A percentile compares a stretch with the other conserved stretches of the same genome.
phyloP scores from a whole-genome alignment of 2,797 vertebrate species.

The Danio aesculapii region DNA sequence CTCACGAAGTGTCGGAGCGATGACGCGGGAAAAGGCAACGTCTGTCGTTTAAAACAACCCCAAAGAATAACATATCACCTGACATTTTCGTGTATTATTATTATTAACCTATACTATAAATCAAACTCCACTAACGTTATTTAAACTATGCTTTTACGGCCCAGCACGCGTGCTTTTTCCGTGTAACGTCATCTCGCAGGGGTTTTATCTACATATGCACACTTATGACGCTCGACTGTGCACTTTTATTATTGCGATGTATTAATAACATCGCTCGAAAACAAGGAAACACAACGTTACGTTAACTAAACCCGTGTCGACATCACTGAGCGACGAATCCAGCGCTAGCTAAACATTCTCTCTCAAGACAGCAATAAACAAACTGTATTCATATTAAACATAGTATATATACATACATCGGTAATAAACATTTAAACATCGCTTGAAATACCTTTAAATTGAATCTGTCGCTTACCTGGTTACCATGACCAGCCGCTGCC shows the following conservation, averaged over 20 bases:
- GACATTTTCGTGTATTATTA: neutral
- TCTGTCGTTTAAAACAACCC: neutral
- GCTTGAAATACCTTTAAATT: neutral
- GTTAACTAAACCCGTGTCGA: conserved; percentile 54
- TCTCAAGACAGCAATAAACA: neutral
- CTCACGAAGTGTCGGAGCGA: neutral
- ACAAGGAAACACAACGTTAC: neutral
- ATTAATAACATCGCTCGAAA: neutral
- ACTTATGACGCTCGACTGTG: neutral
- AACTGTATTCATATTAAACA: neutral
- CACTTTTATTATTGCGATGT: neutral
- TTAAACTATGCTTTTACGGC: neutral
- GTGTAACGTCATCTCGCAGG: neutral
- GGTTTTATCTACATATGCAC: neutral
- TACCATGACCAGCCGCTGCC: conserved; percentile 62
- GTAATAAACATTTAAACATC: neutral
- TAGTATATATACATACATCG: no score
- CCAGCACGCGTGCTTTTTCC: neutral
- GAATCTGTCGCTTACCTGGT: conserved; percentile 73
- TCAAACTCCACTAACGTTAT: neutral
- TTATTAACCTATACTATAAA: no score
- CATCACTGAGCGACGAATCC: conserved; percentile 64
- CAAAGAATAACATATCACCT: neutral
- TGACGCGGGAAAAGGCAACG: neutral
- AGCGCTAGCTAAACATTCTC: conserved; percentile 26